Percentiles rank a stretch among this genome's conserved stretches.
phyloP scores from a whole-genome alignment of 2,797 vertebrate genomes.

The Danio albolineatus region DNA sequence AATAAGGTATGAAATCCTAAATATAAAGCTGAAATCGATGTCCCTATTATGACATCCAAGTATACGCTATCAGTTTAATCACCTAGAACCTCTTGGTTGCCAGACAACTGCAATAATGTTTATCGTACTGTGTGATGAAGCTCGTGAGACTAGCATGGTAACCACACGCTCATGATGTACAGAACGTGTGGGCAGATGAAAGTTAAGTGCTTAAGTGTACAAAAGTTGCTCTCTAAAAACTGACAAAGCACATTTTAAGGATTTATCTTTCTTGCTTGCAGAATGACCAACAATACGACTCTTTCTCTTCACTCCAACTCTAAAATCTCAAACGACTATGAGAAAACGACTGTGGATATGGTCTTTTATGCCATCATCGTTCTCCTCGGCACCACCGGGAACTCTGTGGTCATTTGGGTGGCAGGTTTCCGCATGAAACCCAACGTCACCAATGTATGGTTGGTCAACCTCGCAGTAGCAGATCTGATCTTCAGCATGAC shows the following conservation, averaged over 20 bases:
- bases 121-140: not conserved
- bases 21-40: not conserved
- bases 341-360: not conserved
- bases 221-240: not conserved
- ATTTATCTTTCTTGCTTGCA: constrained; percentile 1
- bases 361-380: not conserved
- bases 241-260: not conserved
- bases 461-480: not conserved
- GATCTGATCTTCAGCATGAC: constrained; percentile 12
- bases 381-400: not conserved
- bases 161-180: not conserved
- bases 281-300: constrained; percentile 3
- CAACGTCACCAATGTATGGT: not conserved
- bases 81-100: not conserved
- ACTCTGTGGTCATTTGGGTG: constrained; percentile 13
- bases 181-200: not conserved
- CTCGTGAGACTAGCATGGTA: constrained; percentile 1
- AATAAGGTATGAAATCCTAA: not conserved
- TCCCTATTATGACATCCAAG: not conserved
- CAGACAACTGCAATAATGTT: not conserved
- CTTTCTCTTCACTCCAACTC: not conserved
- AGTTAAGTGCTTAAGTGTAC: not conserved
- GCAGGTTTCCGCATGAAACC: not conserved
- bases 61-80: not conserved
- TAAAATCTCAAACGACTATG: not conserved